Evolutionary conservation across 2,888 invertebrate species (phyloP).

Genomic region (Cantharis nigra): DNA sequence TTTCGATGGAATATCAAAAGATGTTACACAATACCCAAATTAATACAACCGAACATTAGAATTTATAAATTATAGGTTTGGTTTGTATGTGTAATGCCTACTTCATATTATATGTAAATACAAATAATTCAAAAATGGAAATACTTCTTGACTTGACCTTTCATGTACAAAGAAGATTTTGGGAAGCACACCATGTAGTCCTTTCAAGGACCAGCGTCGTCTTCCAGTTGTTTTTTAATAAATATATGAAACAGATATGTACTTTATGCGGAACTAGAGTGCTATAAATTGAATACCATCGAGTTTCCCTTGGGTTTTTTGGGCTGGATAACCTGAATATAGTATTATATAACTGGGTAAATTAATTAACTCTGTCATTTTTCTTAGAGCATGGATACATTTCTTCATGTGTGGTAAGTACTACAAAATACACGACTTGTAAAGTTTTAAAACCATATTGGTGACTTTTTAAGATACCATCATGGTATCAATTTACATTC

Average conservation of each 20-base stretch:
- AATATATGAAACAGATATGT: not conserved
- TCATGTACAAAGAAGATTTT: not conserved
- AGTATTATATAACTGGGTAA: not conserved
- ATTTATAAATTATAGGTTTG: too few relatives aligned
- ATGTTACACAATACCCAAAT: too few relatives aligned
- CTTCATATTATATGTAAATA: too few relatives aligned
- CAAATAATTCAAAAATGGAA: not conserved
- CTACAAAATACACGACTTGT: not conserved
- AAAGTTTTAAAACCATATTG: not conserved
- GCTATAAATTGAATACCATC: too few relatives aligned
- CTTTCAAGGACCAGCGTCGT: not conserved
- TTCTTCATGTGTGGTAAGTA: not conserved
- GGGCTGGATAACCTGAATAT: not conserved
- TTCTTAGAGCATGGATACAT: not conserved
- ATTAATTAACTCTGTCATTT: not conserved
- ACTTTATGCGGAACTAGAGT: not conserved
- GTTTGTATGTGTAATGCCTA: too few relatives aligned
- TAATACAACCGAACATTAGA: too few relatives aligned
- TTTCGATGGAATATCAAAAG: too few relatives aligned
- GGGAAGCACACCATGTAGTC: not conserved
- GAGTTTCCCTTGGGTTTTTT: too few relatives aligned
- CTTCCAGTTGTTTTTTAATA: not conserved
- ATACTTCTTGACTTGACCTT: not conserved
- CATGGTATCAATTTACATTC: not conserved
- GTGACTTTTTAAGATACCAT: not conserved